These are phyloP conservation scores for Hirtodrosophila duncani DNA, from an alignment of 2,888 invertebrate species.

Conservation along the genomic window DNA sequence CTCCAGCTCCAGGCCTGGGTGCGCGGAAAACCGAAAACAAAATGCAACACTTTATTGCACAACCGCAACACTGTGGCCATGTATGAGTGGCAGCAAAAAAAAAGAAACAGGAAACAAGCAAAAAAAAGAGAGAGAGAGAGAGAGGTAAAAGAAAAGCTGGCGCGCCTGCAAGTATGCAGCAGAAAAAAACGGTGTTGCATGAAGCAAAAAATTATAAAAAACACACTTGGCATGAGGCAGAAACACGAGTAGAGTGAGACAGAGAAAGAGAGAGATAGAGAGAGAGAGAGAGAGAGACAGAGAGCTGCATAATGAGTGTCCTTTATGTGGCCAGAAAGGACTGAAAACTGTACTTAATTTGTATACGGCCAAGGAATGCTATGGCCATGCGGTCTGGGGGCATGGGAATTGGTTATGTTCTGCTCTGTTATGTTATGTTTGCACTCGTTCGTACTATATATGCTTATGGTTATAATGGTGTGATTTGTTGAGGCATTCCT, in stretches of 20 bases:
- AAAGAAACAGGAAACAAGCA: no score
- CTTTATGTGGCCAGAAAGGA: conserved; percentile 43
- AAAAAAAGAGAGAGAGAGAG: no score
- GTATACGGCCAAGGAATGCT: conserved; percentile 19
- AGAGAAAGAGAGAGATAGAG: neutral
- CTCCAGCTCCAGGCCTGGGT: no score
- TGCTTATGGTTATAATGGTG: no score
- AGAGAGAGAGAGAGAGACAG: conserved; percentile 8
- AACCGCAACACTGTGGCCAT: conserved; percentile 51
- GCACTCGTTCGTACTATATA: no score
- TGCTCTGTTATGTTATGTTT: no score
- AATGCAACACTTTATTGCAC: conserved; percentile 57
- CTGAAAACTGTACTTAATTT: conserved; percentile 46
- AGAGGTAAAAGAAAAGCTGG: no score
- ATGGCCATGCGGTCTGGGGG: neutral
- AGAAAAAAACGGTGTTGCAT: conserved; percentile 28
- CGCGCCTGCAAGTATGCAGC: conserved; percentile 50
- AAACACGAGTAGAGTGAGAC: neutral
- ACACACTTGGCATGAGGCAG: conserved; percentile 5
- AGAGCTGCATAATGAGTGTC: conserved; percentile 59
- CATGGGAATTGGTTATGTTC: conserved; percentile 8
- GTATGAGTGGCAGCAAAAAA: conserved; percentile 9
- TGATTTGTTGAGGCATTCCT: no score
- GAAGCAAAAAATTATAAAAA: conserved; percentile 8
- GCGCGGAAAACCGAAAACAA: conserved; percentile 37